These are phyloP conservation scores for Cacatua alba DNA, from an alignment of 2,113 vertebrate species.

Conservation along the genomic window DNA sequence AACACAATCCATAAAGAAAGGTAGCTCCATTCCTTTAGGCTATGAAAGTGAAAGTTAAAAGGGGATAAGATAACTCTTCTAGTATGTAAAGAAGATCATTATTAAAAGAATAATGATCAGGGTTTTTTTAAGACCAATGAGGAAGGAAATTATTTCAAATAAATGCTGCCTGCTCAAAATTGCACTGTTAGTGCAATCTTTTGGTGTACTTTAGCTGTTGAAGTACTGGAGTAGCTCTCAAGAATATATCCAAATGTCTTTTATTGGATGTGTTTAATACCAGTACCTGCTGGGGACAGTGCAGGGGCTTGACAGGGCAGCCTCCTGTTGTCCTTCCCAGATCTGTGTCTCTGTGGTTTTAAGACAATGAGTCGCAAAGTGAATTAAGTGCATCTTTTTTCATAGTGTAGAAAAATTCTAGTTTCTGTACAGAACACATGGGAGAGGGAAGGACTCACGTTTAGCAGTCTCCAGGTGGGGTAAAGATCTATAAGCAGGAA, in stretches of 20 bases:
- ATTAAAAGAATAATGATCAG: not conserved
- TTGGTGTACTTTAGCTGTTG: not conserved
- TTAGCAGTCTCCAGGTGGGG: not conserved
- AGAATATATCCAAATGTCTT: not conserved
- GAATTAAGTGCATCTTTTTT: not conserved
- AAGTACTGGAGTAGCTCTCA: not conserved
- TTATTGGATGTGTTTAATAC: not conserved
- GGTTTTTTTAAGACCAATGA: not conserved
- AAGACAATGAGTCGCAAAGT: not conserved
- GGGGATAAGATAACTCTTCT: not conserved
- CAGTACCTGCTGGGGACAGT: not conserved
- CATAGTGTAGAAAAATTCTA: not conserved
- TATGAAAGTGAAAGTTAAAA: not conserved
- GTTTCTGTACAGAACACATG: not conserved
- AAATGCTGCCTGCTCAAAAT: not conserved
- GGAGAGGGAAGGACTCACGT: not conserved
- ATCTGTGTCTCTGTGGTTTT: not conserved
- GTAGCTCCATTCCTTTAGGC: not conserved
- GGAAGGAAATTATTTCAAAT: not conserved
- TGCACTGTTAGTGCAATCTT: not conserved
- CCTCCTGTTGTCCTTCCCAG: not conserved
- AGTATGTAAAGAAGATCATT: not conserved
- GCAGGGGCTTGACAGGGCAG: not conserved
- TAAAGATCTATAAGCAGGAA: not conserved
- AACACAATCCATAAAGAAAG: not conserved